Evolutionary conservation across 2,797 vertebrate species (phyloP), one percentile per base, ranked within the genome.

Genomic region (Gobionotothen gibberifrons): DNA sequence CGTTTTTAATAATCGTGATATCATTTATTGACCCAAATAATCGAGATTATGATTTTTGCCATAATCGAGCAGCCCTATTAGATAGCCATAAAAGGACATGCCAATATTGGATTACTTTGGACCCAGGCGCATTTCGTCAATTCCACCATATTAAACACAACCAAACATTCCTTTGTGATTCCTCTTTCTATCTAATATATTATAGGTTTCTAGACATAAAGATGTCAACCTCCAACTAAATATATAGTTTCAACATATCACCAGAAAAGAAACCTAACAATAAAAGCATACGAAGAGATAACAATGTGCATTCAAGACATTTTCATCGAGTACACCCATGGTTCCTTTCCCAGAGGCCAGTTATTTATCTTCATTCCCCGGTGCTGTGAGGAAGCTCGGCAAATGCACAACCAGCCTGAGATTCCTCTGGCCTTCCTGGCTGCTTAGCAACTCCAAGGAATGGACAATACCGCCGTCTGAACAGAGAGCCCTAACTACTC

Each of bases 401-500:
- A 78, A 79, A 73, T 63, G 75, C 85, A 86, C 66, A 87, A 82
- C 78, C 82, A 89, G 81, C 83, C 84, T 74, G 76, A 74, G 91
- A 94, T 94, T 92, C 92, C 89, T 85, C 78, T 81, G 75, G 83
- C 90, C 83, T 85, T 86, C 80, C 78, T 74, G 73, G 91, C 90
- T 93, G 93, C 93, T 86, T 93, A 92, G 93, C 93, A 94, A 94
- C 92, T 79, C 84, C 57, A n/a, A 88, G 82, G 91, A 85, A 90
- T 85, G 86, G 87, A 93, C 91, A 93, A 94, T 91, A 78, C 75
- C 0, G n/a, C 74, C 72, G 52, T 64, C 83, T 84, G 68, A 80
- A 77, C 72, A 55, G 3, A 82, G 61, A 81, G 79, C 73, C 72
- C 80, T 17, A 47, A 87, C 81, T 81, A 75, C 77, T 86, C 79